These are phyloP conservation scores for Euproctis similis DNA, from an alignment of 2,888 invertebrate genomes.

Conservation along the genomic window DNA sequence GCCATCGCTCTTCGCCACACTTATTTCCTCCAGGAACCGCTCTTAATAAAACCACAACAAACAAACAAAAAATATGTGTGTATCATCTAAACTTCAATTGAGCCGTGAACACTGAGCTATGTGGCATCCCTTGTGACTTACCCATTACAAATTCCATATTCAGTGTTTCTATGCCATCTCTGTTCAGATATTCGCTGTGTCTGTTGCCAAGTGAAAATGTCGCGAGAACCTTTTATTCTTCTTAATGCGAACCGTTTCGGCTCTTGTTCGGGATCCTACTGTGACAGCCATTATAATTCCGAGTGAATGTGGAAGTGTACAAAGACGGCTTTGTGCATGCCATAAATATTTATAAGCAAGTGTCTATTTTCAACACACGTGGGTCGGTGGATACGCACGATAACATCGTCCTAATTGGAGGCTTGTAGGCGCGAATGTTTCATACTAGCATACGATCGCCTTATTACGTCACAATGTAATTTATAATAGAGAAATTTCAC, in stretches of 20 bases:
- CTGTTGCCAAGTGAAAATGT: constrained; percentile 66
- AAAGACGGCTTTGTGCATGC: constrained; percentile 64
- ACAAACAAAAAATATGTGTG: too few relatives aligned
- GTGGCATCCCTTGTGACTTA: constrained; percentile 23
- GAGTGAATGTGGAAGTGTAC: constrained; percentile 67
- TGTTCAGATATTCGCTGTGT: constrained; percentile 53
- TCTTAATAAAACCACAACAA: constrained; percentile 40
- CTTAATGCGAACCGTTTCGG: constrained; percentile 66
- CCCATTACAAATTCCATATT: constrained; percentile 43
- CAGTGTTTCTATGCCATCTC: constrained; percentile 55
- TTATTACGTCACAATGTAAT: constrained; percentile 34
- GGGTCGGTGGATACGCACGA: constrained; percentile 69
- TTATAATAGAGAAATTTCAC: constrained; percentile 30
- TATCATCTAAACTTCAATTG: constrained; percentile 23
- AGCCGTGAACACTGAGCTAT: constrained; percentile 11
- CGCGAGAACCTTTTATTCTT: constrained; percentile 61
- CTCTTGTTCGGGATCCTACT: constrained; percentile 68
- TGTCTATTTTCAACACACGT: constrained; percentile 67
- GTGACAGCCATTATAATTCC: constrained; percentile 73
- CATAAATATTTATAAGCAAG: constrained; percentile 73
- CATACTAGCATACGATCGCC: constrained; percentile 41
- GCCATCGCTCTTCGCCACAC: constrained; percentile 34
- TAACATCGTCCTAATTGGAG: constrained; percentile 63
- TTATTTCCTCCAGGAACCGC: constrained; percentile 49
- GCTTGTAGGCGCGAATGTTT: constrained; percentile 61